These are phyloP conservation scores for Hystrix cristata DNA, from an alignment of 2,113 vertebrate genomes.

Conservation along the genomic window DNA sequence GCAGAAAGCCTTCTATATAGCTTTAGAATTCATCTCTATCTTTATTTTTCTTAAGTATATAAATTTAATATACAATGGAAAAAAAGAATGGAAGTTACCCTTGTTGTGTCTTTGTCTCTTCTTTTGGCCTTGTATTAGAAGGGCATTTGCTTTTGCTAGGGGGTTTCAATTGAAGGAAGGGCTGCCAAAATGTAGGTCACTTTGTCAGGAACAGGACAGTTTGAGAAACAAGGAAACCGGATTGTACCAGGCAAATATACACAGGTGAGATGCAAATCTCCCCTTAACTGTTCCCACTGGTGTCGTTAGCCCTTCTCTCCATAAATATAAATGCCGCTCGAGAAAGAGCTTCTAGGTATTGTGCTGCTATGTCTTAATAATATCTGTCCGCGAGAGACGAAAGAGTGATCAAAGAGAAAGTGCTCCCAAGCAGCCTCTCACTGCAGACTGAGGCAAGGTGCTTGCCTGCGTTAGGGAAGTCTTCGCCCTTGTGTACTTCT, in stretches of 20 bases:
- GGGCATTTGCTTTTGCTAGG: constrained; percentile 53
- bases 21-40: background rate
- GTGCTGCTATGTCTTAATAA: background rate
- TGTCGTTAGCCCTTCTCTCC: constrained; percentile 28
- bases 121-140: background rate
- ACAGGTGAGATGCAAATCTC: constrained; percentile 76
- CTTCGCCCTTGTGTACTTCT: background rate
- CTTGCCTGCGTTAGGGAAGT: background rate
- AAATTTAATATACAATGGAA: background rate
- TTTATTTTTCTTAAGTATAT: background rate
- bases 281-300: background rate
- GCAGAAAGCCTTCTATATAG: background rate
- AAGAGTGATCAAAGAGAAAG: constrained; percentile 53
- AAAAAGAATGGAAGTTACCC: constrained; percentile 52
- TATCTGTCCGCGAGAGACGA: background rate
- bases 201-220: constrained; percentile 54
- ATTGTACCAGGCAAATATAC: constrained; percentile 32
- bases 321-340: constrained; percentile 74
- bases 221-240: constrained; percentile 52
- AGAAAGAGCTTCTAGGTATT: constrained; percentile 28
- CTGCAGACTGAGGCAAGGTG: background rate
- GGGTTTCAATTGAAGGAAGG: constrained; percentile 49
- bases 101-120: constrained; percentile 21
- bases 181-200: constrained; percentile 70
- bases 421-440: background rate